Evolutionary conservation across 2,797 vertebrate genomes (phyloP).

Genomic region (Muraenolepis orangiensis): DNA sequence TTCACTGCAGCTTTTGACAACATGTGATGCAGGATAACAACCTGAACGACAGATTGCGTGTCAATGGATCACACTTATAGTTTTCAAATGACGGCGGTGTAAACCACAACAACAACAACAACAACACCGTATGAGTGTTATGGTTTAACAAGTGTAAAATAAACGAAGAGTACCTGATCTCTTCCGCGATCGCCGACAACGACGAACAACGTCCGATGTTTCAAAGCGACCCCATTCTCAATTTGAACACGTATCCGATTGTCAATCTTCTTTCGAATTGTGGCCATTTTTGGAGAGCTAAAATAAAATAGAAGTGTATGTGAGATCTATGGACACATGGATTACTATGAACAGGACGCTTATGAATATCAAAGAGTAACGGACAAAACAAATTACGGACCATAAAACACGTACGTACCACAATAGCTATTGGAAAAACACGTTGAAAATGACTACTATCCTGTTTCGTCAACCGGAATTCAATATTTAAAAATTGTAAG

Average conservation of each 20-base stretch:
- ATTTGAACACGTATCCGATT: constrained; percentile 95
- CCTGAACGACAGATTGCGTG: constrained; percentile 66
- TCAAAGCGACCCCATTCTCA: constrained; percentile 88
- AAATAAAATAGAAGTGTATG: background rate
- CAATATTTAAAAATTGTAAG: background rate
- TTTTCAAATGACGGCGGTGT: background rate
- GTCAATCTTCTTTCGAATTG: constrained; percentile 92
- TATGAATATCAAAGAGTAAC: background rate
- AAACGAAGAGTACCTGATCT: constrained; percentile 81
- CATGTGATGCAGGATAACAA: constrained; percentile 98
- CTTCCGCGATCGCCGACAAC: constrained; percentile 92
- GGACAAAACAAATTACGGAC: background rate
- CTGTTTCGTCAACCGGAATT: background rate
- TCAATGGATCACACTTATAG: background rate
- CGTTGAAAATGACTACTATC: background rate
- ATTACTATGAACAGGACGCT: background rate
- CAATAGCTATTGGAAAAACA: background rate
- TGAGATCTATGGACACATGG: background rate
- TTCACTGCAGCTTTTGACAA: constrained; percentile 90
- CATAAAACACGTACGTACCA: background rate
- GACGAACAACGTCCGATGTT: constrained; percentile 86
- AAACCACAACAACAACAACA: background rate
- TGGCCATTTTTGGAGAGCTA: constrained; percentile 60
- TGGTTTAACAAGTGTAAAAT: background rate
- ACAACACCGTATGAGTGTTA: background rate